Conservation (phyloP, 1,140 invertebrate genomes). For the Drosophila quadrilineata region DNA sequence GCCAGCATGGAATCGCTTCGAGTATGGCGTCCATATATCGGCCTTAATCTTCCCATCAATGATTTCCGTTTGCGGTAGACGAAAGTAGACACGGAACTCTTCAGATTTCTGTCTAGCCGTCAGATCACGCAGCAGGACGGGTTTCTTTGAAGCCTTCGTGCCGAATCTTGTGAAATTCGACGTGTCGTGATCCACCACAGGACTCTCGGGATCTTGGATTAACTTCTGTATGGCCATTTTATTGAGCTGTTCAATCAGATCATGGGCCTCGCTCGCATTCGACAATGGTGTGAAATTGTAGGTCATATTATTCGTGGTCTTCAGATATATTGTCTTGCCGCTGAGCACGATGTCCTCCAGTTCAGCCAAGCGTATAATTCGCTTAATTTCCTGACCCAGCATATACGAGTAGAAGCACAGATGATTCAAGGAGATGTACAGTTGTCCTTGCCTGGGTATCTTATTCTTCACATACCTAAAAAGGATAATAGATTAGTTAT, state of each 20-base stretch:
- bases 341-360: slow-evolving; percentile 65
- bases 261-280: slow-evolving; percentile 93
- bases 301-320: slow-evolving; percentile 76
- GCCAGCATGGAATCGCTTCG: slow-evolving; percentile 94
- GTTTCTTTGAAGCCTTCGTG: slow-evolving; percentile 90
- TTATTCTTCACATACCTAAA: slow-evolving; percentile 94
- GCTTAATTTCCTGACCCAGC: slow-evolving; percentile 93
- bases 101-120: slow-evolving; percentile 96
- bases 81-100: slow-evolving; percentile 91
- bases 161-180: slow-evolving; percentile 84
- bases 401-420: slow-evolving; percentile 98
- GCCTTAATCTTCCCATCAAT: slow-evolving; percentile 93
- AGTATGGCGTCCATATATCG: slow-evolving; percentile 96
- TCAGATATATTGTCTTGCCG: slow-evolving; percentile 72
- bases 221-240: slow-evolving; percentile 97
- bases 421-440: slow-evolving; percentile 97
- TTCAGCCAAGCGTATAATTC: slow-evolving; percentile 87
- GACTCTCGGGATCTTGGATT: slow-evolving; percentile 81
- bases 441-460: slow-evolving; percentile 96
- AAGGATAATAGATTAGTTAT: neutral
- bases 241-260: slow-evolving; percentile 95
- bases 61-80: slow-evolving; percentile 93
- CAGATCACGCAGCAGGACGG: slow-evolving; percentile 95
- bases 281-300: slow-evolving; percentile 87
- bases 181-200: slow-evolving; percentile 67